These are phyloP conservation scores for Byasa hedistus DNA, from an alignment of 2,888 invertebrate genomes.

Conservation along the genomic window DNA sequence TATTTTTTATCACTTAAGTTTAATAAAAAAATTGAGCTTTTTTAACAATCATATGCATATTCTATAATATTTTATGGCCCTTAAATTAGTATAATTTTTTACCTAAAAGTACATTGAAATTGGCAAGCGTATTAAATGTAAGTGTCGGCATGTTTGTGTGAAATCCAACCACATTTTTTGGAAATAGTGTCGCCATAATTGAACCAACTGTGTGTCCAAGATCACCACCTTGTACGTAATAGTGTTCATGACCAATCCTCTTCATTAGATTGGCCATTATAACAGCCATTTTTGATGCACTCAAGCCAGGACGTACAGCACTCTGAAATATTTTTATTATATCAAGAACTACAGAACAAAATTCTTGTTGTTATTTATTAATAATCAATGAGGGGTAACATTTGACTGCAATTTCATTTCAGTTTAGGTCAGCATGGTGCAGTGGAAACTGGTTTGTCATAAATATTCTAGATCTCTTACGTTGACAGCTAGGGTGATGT, in stretches of 20 bases:
- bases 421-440: too few relatives aligned
- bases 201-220: constrained; percentile 83
- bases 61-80: too few relatives aligned
- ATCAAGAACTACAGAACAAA: neutral
- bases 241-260: constrained; percentile 81
- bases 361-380: too few relatives aligned
- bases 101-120: constrained; percentile 60
- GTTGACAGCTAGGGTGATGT: too few relatives aligned
- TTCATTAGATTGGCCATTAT: constrained; percentile 85
- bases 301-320: constrained; percentile 78
- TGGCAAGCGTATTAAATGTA: constrained; percentile 42
- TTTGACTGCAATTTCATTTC: too few relatives aligned
- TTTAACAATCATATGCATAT: too few relatives aligned
- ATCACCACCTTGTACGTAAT: constrained; percentile 87
- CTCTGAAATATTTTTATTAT: constrained; percentile 42
- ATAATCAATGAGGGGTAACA: too few relatives aligned
- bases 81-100: constrained; percentile 33
- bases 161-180: constrained; percentile 69
- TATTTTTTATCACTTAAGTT: too few relatives aligned
- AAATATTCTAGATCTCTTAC: too few relatives aligned
- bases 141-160: constrained; percentile 82
- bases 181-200: constrained; percentile 82
- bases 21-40: too few relatives aligned
- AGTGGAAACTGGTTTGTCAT: too few relatives aligned
- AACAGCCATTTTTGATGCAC: constrained; percentile 77